Evolutionary conservation across 2,888 invertebrate species (phyloP).

Genomic region (Drosophila meridiana): DNA sequence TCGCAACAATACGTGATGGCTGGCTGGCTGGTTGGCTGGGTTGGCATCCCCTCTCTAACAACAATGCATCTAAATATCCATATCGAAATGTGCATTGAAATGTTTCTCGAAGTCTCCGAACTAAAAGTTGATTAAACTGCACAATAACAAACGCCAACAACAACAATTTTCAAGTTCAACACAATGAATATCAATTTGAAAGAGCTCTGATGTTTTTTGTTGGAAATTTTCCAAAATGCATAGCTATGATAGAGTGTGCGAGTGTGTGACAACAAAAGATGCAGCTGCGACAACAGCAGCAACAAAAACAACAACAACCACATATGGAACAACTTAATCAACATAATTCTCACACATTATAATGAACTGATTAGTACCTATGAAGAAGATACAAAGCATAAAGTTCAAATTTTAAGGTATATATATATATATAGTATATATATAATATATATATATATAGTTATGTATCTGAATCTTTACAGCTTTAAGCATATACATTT

Average conservation of each 20-base stretch:
- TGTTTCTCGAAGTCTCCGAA: constrained; percentile 71
- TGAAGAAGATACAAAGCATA: constrained; percentile 4
- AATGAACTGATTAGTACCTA: constrained; percentile 50
- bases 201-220: constrained; percentile 57
- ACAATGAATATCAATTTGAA: constrained; percentile 76
- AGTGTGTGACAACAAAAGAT: constrained; percentile 37
- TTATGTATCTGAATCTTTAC: constrained; percentile 9
- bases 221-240: constrained; percentile 73
- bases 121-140: constrained; percentile 80
- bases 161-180: constrained; percentile 72
- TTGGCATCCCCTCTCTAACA: constrained; percentile 6
- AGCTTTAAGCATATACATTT: constrained; percentile 20
- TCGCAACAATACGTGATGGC: constrained; percentile 30
- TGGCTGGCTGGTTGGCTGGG: background rate
- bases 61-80: constrained; percentile 50
- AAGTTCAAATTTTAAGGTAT: constrained; percentile 46
- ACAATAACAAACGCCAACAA: constrained; percentile 76
- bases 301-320: constrained; percentile 5
- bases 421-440: constrained; percentile 1
- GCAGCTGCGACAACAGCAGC: constrained; percentile 55
- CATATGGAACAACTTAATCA: constrained; percentile 36
- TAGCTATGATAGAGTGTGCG: background rate
- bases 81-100: constrained; percentile 73
- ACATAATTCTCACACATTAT: constrained; percentile 72
- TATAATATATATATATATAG: background rate